phyloP scores from a whole-genome alignment of 2,113 vertebrate species.

The Centropus unirufus region DNA sequence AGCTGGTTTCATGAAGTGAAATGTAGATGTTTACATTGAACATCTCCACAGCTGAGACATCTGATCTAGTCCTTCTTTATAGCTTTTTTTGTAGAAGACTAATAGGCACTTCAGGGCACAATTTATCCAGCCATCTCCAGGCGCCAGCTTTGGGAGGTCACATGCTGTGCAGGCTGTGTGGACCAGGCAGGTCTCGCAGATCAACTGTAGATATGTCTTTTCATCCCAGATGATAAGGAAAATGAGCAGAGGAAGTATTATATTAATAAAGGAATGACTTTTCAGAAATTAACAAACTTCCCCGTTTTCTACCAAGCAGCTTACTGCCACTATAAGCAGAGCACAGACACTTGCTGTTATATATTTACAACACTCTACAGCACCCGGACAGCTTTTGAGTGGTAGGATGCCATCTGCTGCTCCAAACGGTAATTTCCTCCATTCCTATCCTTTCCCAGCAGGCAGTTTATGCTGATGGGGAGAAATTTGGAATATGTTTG shows the following conservation, averaged over 20 bases:
- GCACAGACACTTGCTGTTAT: neutral
- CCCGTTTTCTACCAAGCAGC: neutral
- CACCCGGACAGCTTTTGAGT: neutral
- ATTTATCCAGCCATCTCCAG: neutral
- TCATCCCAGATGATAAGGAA: neutral
- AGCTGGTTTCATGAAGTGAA: neutral
- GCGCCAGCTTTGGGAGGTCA: rapidly evolving
- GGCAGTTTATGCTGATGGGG: neutral
- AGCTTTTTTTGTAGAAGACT: neutral
- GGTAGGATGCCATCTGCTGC: slow-evolving; percentile 69
- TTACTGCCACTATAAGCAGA: neutral
- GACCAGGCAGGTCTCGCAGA: neutral
- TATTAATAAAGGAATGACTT: neutral
- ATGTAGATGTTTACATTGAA: neutral
- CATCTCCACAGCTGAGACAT: neutral
- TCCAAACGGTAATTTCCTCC: neutral
- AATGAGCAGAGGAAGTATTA: neutral
- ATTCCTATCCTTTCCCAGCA: neutral
- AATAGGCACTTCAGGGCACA: neutral
- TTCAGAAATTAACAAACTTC: neutral
- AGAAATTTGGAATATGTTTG: neutral
- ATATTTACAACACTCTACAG: neutral
- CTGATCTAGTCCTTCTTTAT: neutral
- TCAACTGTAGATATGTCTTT: neutral
- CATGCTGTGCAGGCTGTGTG: rapidly evolving